A percentile compares a stretch with the other conserved stretches of the same genome.
Evolutionary conservation across 2,888 invertebrate genomes (phyloP).

Genomic region (Mythimna loreyi): DNA sequence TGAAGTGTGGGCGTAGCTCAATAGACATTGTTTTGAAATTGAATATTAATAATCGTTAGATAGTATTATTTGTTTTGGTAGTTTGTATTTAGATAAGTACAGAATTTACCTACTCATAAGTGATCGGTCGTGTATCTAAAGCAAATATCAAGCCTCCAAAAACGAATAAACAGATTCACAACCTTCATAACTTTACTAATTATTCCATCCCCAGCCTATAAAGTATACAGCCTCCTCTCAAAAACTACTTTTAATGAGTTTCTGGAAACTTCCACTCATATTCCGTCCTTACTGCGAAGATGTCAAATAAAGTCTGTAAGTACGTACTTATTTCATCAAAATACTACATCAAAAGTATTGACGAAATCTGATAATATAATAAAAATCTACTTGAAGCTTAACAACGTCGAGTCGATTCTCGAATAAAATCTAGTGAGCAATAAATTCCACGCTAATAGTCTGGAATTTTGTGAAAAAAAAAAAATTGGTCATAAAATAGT

Average conservation of each 20-base stretch:
- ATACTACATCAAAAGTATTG: slow-evolving; percentile 16
- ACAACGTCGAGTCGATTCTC: slow-evolving; percentile 18
- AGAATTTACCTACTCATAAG: neutral
- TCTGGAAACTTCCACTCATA: slow-evolving; percentile 30
- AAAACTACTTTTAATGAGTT: slow-evolving; percentile 55
- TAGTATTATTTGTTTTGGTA: neutral
- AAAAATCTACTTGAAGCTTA: slow-evolving; percentile 23
- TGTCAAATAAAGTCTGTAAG: slow-evolving; percentile 19
- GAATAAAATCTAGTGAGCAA: slow-evolving; percentile 39
- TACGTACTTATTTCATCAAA: slow-evolving; percentile 11
- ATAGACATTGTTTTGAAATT: slow-evolving; percentile 53
- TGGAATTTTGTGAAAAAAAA: slow-evolving; percentile 46
- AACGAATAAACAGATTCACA: slow-evolving; percentile 15
- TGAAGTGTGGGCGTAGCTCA: slow-evolving; percentile 39
- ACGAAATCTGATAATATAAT: slow-evolving; percentile 4
- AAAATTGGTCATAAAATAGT: slow-evolving; percentile 57
- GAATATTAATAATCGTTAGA: slow-evolving; percentile 31
- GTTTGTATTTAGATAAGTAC: neutral
- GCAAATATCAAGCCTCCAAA: slow-evolving; percentile 6
- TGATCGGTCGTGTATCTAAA: neutral
- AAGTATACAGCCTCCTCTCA: slow-evolving; percentile 11
- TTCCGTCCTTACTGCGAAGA: slow-evolving; percentile 13
- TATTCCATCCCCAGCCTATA: slow-evolving; percentile 10
- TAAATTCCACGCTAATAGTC: slow-evolving; percentile 57
- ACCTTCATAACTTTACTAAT: slow-evolving; percentile 41